Evolutionary conservation across 1,140 invertebrate genomes (phyloP), one percentile per base, ranked within the genome.

Genomic region (Lepidurus couesii): DNA sequence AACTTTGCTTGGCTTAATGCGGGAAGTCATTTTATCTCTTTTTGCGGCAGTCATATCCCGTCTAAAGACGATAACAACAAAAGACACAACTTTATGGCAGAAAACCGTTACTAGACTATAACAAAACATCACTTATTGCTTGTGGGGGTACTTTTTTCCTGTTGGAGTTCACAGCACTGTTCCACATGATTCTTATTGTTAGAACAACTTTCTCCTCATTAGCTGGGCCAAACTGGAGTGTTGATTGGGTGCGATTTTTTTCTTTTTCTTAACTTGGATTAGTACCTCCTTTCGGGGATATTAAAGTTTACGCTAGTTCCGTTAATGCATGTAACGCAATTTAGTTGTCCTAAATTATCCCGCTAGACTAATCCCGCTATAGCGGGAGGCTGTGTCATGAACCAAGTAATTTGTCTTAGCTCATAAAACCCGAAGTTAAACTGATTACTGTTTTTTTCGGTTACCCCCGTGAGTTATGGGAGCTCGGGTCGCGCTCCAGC

Each of bases 1-100:
- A 65, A 21, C 53, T 65, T 65, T 65, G 53, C n/a, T 65, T 65
- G 53, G 53, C 16, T 65, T 65, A 65, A 65, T 65, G 8, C 53
- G 53, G 21, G 53, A 13, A 65, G 53, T 65, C 53, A 65, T 65
- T 65, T 65, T 65, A 34, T 34, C 34, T 16, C 16, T 65, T 21
- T n/a, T 21, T 65, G 53, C 5, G 53, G 53, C 53, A 65, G 53
- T 65, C 53, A 34, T 34, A 34, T 34, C 34, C 26, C 34, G 34
- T 34, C 34, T 34, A 34, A 34, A 34, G 4, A 34, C 8, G 13
- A 21, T n/a, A 65, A 21, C 21, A 65, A 21, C 21, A 21, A 65
- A 65, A 65, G n/a, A 7, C 16, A 65, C 21, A 10, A 21, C 16
- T 65, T 13, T 13, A 65, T 65, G 4, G 21, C 53, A 65, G 21